These are phyloP conservation scores for Nephila pilipes DNA, from an alignment of 1,140 invertebrate species.

Conservation along the genomic window DNA sequence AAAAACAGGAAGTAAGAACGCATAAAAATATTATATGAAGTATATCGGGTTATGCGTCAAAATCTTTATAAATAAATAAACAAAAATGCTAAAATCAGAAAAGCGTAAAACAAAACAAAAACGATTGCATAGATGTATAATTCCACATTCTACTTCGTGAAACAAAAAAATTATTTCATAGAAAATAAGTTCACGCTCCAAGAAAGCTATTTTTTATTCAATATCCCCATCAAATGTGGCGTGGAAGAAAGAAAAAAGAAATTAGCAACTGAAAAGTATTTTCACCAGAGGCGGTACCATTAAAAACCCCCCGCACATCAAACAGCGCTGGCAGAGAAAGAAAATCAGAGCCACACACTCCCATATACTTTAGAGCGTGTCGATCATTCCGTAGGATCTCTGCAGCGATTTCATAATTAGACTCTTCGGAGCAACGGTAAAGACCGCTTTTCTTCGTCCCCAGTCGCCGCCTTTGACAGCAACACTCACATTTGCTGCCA, in stretches of 20 bases:
- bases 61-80: no score
- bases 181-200: neutral
- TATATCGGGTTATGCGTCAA: no score
- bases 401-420: constrained; percentile 58
- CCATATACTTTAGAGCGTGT: constrained; percentile 52
- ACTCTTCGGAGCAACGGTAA: constrained; percentile 53
- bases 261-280: neutral
- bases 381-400: neutral
- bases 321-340: neutral
- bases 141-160: no score
- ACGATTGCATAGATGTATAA: no score
- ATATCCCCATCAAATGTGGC: neutral
- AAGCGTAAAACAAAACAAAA: no score
- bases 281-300: constrained; percentile 13
- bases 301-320: constrained; percentile 1
- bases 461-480: constrained; percentile 42
- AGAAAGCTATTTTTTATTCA: neutral
- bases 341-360: constrained; percentile 10
- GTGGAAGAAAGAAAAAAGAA: neutral
- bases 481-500: neutral
- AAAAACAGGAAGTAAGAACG: no score
- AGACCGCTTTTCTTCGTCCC: constrained; percentile 63
- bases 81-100: no score
- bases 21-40: no score
- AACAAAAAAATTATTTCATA: no score